A percentile compares a stretch with the other conserved stretches of the same genome.
phyloP scores from a whole-genome alignment of 1,140 invertebrate species.

The Samia ricini region DNA sequence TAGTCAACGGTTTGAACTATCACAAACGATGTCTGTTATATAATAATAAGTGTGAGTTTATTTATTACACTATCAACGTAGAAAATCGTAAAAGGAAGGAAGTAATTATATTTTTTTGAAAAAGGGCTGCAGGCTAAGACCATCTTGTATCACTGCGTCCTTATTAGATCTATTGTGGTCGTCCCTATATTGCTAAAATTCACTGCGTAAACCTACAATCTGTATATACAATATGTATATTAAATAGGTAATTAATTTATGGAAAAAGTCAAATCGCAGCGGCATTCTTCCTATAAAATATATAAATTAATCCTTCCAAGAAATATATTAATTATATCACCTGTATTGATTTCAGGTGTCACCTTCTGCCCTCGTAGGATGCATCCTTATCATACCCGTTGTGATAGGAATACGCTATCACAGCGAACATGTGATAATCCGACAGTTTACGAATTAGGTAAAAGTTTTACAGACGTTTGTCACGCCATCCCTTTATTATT shows the following conservation, averaged over 20 bases:
- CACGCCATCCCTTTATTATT: no score
- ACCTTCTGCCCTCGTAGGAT: conserved; percentile 43
- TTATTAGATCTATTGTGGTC: no score
- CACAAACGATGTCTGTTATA: conserved; percentile 33
- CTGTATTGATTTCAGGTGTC: conserved; percentile 40
- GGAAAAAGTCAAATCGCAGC: not conserved
- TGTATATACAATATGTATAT: no score
- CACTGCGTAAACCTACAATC: no score
- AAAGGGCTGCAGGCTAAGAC: not conserved
- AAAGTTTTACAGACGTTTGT: no score
- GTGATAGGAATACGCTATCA: conserved; percentile 43
- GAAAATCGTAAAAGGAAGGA: not conserved
- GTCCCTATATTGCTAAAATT: no score
- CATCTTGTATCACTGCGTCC: no score
- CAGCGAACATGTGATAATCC: conserved; percentile 43
- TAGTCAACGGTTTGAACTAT: conserved; percentile 21
- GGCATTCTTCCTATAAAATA: not conserved
- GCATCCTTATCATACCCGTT: conserved; percentile 56
- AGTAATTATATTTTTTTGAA: not conserved
- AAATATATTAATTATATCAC: not conserved
- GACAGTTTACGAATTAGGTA: conserved; percentile 37
- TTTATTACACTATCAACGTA: not conserved
- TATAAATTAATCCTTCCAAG: not conserved
- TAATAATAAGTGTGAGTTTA: conserved; percentile 38
- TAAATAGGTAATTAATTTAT: no score